A percentile compares a stretch with the other conserved stretches of the same genome.
Conservation (phyloP, 2,888 invertebrate genomes). For the Diabrotica balteata region DNA sequence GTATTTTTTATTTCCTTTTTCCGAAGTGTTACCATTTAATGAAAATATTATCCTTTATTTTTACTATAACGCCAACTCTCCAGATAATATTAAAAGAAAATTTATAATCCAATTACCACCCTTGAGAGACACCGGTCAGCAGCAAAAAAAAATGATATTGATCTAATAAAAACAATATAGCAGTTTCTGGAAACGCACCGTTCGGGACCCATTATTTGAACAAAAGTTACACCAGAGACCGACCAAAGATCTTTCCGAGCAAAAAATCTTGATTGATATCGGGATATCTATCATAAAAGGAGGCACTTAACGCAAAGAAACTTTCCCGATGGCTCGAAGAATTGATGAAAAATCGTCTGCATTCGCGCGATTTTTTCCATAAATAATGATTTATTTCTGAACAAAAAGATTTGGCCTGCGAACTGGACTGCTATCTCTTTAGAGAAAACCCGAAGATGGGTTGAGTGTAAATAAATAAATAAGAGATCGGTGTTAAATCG, state of each 20-base stretch:
- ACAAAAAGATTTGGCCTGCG: conserved; percentile 8
- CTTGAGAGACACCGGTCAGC: conserved; percentile 8
- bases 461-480: background rate
- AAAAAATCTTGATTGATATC: conserved; percentile 30
- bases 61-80: no score
- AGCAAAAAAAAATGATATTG: conserved; percentile 15
- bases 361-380: conserved; percentile 12
- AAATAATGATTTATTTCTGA: conserved; percentile 19
- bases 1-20: no score
- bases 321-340: conserved; percentile 15
- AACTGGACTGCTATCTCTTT: background rate
- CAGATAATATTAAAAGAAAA: background rate
- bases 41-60: no score
- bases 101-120: conserved; percentile 22
- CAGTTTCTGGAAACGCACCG: conserved; percentile 10
- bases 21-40: no score
- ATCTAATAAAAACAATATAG: conserved; percentile 15
- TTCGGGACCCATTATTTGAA: conserved; percentile 27
- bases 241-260: conserved; percentile 7
- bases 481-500: background rate
- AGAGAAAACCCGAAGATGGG: background rate
- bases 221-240: conserved; percentile 22
- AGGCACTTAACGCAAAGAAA: conserved; percentile 16
- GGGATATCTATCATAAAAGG: conserved; percentile 22
- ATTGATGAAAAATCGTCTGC: conserved; percentile 22